These are phyloP conservation scores for Catalaphyllia jardinei DNA, from an alignment of 64 coral and sea anemone species.

Conservation along the genomic window DNA sequence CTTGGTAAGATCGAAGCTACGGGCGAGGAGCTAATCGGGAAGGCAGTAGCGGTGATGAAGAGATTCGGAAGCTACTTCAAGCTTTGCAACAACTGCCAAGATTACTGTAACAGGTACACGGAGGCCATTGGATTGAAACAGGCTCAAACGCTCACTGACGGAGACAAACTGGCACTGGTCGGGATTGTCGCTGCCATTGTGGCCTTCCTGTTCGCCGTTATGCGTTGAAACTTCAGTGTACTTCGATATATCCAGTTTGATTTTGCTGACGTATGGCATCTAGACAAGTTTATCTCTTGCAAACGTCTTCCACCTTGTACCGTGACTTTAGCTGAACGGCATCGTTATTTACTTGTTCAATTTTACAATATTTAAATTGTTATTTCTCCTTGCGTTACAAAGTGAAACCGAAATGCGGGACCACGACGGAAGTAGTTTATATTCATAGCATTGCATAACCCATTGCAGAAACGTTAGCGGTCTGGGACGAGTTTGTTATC, in stretches of 20 bases:
- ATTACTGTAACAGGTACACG: slow-evolving; percentile 71
- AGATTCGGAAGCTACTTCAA: slow-evolving; percentile 71
- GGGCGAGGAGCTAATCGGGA: slow-evolving; percentile 32
- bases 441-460: too few relatives aligned
- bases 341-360: too few relatives aligned
- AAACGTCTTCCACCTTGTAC: too few relatives aligned
- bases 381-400: too few relatives aligned
- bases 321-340: too few relatives aligned
- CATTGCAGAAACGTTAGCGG: too few relatives aligned
- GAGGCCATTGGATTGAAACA: slow-evolving; percentile 37
- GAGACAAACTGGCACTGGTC: slow-evolving; percentile 8
- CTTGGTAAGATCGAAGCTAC: slow-evolving; percentile 32
- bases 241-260: too few relatives aligned
- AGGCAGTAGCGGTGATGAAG: slow-evolving; percentile 63
- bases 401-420: too few relatives aligned
- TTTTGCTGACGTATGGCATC: neutral
- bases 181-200: neutral
- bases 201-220: neutral
- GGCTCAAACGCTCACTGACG: slow-evolving; percentile 1
- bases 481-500: too few relatives aligned
- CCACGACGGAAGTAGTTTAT: too few relatives aligned
- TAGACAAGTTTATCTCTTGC: too few relatives aligned
- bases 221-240: neutral
- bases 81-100: slow-evolving; percentile 76
- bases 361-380: too few relatives aligned